Evolutionary conservation across 2,888 invertebrate species (phyloP).

Genomic region (Parascotia fuliginaria): DNA sequence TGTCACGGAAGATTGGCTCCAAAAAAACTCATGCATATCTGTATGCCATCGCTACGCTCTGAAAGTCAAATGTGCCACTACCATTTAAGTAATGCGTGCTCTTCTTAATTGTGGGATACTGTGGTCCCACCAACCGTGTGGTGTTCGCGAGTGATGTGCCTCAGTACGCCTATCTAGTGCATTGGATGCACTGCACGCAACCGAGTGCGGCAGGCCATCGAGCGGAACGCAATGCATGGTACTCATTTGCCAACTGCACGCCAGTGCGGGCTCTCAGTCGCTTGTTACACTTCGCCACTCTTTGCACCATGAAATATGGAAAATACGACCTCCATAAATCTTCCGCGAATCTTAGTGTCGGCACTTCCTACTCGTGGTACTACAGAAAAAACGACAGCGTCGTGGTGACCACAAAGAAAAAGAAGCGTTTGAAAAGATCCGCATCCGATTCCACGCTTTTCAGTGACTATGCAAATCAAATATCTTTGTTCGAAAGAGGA

Average conservation of each 20-base stretch:
- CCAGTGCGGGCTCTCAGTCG: constrained; percentile 66
- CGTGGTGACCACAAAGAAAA: constrained; percentile 54
- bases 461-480: constrained; percentile 82
- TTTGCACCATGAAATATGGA: constrained; percentile 81
- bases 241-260: constrained; percentile 66
- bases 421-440: constrained; percentile 67
- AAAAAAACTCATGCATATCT: constrained; percentile 64
- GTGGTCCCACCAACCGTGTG: constrained; percentile 48
- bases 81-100: constrained; percentile 64
- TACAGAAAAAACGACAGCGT: constrained; percentile 76
- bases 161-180: constrained; percentile 59
- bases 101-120: constrained; percentile 47
- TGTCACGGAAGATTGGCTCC: constrained; percentile 61
- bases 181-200: constrained; percentile 64
- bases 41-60: constrained; percentile 75
- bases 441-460: constrained; percentile 82
- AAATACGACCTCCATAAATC: constrained; percentile 83
- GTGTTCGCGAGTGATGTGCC: constrained; percentile 55
- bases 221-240: constrained; percentile 73
- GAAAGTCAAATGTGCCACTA: constrained; percentile 73
- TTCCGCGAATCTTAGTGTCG: constrained; percentile 76
- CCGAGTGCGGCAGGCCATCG: constrained; percentile 51
- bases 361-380: constrained; percentile 83
- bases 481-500: constrained; percentile 76
- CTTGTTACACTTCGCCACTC: constrained; percentile 61